Conservation (phyloP, 2,888 invertebrate species). For the Nephrocerus scutellatus region DNA sequence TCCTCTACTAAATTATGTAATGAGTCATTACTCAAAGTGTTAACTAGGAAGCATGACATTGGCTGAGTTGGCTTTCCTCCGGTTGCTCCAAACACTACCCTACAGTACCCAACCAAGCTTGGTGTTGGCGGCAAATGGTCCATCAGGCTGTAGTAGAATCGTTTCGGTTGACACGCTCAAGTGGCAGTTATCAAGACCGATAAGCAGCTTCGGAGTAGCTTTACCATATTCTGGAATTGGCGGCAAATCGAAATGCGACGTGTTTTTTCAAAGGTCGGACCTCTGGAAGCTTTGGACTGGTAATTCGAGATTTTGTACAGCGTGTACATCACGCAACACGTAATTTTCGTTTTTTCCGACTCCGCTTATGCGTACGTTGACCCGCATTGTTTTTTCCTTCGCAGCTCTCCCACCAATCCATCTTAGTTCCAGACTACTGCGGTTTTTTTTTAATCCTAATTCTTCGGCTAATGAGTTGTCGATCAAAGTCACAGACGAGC, state of each 20-base stretch:
- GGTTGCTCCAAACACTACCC: too few relatives aligned
- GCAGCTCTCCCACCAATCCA: constrained; percentile 18
- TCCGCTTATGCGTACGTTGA: constrained; percentile 11
- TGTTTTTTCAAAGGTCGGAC: too few relatives aligned
- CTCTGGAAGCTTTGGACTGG: constrained; percentile 15
- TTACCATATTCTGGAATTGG: too few relatives aligned
- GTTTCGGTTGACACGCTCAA: constrained; percentile 13
- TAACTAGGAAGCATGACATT: too few relatives aligned
- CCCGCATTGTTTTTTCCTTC: constrained; percentile 7
- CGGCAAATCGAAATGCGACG: too few relatives aligned
- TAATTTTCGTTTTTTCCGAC: not conserved
- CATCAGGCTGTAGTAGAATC: constrained; percentile 1
- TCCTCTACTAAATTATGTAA: not conserved
- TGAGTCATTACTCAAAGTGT: not conserved
- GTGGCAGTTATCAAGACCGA: constrained; percentile 16
- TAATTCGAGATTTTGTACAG: constrained; percentile 13
- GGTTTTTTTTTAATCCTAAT: constrained; percentile 14
- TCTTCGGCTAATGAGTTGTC: constrained; percentile 12
- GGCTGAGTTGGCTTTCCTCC: too few relatives aligned
- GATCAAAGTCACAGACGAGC: constrained; percentile 17
- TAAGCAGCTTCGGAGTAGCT: constrained; percentile 15
- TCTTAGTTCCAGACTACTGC: constrained; percentile 15
- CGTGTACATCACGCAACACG: constrained; percentile 10
- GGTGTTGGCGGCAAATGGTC: constrained; percentile 12
- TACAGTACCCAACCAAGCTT: constrained; percentile 15